Evolutionary conservation across 1,140 invertebrate species (phyloP), one percentile per base, ranked within the genome.

Genomic region (Scaptodrosophila lebanonensis): DNA sequence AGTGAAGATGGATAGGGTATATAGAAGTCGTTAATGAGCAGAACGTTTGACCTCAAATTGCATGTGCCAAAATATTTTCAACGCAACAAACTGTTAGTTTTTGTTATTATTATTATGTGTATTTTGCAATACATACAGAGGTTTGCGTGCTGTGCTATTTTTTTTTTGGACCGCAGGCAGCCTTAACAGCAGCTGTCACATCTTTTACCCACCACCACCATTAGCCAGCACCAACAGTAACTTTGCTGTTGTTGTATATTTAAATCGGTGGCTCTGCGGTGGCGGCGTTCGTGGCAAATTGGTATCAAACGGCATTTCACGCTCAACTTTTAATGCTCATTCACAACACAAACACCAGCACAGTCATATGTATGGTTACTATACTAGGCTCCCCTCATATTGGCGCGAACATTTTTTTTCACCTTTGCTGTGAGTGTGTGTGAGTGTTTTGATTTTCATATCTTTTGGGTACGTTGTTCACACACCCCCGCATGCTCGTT

Each of bases 321-420:
- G 45, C 60, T 63, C 60, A 25, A 27, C 54, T 58, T 59, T 60
- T 56, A 64, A 53, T 64, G 48, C 60, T 53, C 62, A 47, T 66
- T 66, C 45, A 66, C 50, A 30, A 16, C 25, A 13, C 48, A 38
- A 22, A 66, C 35, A 53, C 30, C 33, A 22, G 32, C 29, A 33
- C 32, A 29, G n/a, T n/a, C 36, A 52, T 32, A 17, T 50, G 16
- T 17, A 18, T 18, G 36, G n/a, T n/a, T n/a, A n/a, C n/a, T n/a
- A n/a, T n/a, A n/a, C 45, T 30, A 29, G 25, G 44, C 57, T 66
- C 51, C 51, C 40, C 13, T 18, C 22, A 49, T 79, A 79, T 77
- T 77, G 73, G 75, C 73, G 75, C 64, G 75, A 68, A 77, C 73
- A 82, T 77, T 77, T 79, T 77, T 77, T 82, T 77, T 82, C 56